phyloP scores from a whole-genome alignment of 2,888 invertebrate genomes.

The Harpalus rubripes region DNA sequence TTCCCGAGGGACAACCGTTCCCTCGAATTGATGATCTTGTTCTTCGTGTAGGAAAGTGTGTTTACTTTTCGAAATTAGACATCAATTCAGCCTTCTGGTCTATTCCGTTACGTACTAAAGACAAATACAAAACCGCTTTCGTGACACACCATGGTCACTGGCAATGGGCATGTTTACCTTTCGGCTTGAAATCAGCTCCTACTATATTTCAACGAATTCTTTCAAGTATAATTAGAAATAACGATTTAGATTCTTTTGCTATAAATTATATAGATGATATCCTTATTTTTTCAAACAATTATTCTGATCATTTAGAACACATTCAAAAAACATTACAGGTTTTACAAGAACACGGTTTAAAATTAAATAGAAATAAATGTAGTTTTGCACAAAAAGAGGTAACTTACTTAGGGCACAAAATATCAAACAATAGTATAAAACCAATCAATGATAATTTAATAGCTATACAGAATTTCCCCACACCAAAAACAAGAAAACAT shows the following conservation, averaged over 20 bases:
- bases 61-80: too few species aligned
- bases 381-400: conserved; percentile 37
- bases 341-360: conserved; percentile 46
- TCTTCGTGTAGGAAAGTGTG: too few species aligned
- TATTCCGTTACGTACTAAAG: conserved; percentile 58
- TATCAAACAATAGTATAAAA: conserved; percentile 53
- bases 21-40: too few species aligned
- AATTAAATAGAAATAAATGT: conserved; percentile 59
- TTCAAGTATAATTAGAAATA: conserved; percentile 64
- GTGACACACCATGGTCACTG: conserved; percentile 50
- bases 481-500: conserved; percentile 50
- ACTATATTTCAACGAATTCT: conserved; percentile 68
- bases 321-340: conserved; percentile 46
- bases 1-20: too few species aligned
- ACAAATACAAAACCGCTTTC: conserved; percentile 67
- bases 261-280: conserved; percentile 69
- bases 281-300: conserved; percentile 68
- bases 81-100: conserved; percentile 71
- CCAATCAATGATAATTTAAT: conserved; percentile 65
- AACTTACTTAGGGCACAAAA: conserved; percentile 58
- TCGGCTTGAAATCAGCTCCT: conserved; percentile 68
- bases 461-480: conserved; percentile 60
- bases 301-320: conserved; percentile 67
- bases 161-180: conserved; percentile 67
- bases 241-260: conserved; percentile 63